Base-by-base conservation (phyloP, 1,140 invertebrate species). In the Parasteatoda tepidariorum region DNA sequence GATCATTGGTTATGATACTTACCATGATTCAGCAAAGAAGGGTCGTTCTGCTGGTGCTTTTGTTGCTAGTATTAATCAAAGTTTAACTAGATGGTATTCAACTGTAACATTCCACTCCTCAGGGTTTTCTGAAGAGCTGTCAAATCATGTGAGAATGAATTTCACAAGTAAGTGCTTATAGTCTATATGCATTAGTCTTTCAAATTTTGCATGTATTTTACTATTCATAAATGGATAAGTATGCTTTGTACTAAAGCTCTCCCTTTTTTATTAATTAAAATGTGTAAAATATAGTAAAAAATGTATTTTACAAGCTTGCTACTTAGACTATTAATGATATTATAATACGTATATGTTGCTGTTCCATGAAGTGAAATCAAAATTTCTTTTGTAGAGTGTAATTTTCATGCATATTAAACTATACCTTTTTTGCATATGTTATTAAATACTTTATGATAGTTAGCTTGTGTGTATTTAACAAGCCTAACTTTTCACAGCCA, bases 81-180 rank as follows among this genome's bases (percentile, higher is more conserved):
- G 87, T 5, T 90, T 94, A 68, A 96, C 95, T 0, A 89, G 92
- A 18, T 97, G 95, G 94, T 95, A 92, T 87, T 89, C 88, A 13
- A 86, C 86, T 22, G 88, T 89, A n/a, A 85, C 85, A 38, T 88
- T 89, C 57, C 90, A 91, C 84, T 85, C 85, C 31, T 87, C 87
- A 18, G 86, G 87, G 2, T 88, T 64, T 2, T 75, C 71, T 62
- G 33, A 90, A 76, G 90, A 91, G 74, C 59, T 90, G 3, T 88
- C 89, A 0, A 87, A 89, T 82, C 87, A 88, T 18, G 85, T 91
- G 13, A 88, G 89, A 59, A 54, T 87, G 0, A 89, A 89, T 82
- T 84, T 90, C 30, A 87, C 85, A 9, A 85, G 87, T 67, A 61
- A 67, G 67, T 79, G 13, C 26, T 31, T 22, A 31, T 22, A n/a